Percentiles rank a stretch among this genome's conserved stretches.
Evolutionary conservation across 2,113 vertebrate species (phyloP).

Genomic region (Cyphomyrus plagiostoma): DNA sequence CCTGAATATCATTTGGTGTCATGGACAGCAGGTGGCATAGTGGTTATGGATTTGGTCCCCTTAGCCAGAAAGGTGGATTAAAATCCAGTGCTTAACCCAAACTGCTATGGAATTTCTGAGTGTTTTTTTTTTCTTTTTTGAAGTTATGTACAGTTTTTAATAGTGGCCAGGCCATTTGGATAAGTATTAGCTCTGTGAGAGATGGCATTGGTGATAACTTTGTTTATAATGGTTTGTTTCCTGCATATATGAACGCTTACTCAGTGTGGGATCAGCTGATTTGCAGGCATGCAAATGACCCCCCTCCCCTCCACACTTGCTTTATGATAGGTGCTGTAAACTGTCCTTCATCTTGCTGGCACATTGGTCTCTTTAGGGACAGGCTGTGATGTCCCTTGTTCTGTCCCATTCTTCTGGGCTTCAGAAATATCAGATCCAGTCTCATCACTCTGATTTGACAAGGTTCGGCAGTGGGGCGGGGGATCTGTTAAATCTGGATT

Average conservation of each 20-base stretch:
- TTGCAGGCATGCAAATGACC: background rate
- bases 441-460: background rate
- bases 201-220: background rate
- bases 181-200: background rate
- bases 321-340: constrained; percentile 33
- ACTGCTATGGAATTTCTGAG: background rate
- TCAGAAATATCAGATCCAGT: background rate
- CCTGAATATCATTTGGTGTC: background rate
- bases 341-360: background rate
- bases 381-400: background rate
- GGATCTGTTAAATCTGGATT: background rate
- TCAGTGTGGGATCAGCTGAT: background rate
- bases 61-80: background rate
- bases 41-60: background rate
- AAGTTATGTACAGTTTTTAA: background rate
- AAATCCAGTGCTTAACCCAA: background rate
- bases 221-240: background rate
- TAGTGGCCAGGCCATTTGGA: background rate
- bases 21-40: background rate
- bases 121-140: background rate
- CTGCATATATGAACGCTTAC: background rate
- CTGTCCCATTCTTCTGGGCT: background rate
- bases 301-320: background rate
- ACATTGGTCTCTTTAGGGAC: background rate
- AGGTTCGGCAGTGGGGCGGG: background rate